Base-by-base conservation (phyloP, 2,113 vertebrate genomes). In the Notothenia coriiceps region DNA sequence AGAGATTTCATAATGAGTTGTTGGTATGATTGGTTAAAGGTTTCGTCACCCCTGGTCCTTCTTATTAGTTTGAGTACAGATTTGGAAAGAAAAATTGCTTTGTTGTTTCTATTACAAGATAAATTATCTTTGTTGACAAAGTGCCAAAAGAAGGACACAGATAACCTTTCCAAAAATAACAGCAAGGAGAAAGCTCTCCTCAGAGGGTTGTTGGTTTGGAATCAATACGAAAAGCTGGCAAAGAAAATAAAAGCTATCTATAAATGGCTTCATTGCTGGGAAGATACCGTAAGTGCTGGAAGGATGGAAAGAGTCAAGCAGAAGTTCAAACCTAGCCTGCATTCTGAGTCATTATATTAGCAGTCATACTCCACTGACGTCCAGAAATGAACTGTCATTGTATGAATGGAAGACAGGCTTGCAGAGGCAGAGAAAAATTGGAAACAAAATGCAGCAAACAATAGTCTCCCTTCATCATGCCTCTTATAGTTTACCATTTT, bases 1-100 rank as follows among this genome's bases (percentile, higher is more conserved):
- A 29, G 12, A 47, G 70, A 72, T 80, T 90, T 81, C 47, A 77
- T 79, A 81, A 83, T 22, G 54, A 80, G 50, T 51, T 29, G 0
- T 17, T 55, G 14, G 79, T 81, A 64, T 81, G 29, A 83, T 84
- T 50, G 5, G 60, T 74, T 79, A 2, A 12, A n/a, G 5, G 61
- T n/a, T 33, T 50, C 63, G 62, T 83, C 33, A 49, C 51, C 46
- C 47, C 55, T 46, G 25, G 13, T 59, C 44, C 10, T 15, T 51
- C n/a, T 20, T 54, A 11, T 17, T 40, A 35, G 9, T 52, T 20
- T 40, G 51, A n/a, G 52, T 43, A 55, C 18, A 59, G 11, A 35
- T 57, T 29, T 29, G 35, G 13, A 20, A 18, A 52, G 46, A 44
- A 74, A 80, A 73, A 64, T 6, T 55, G 70, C 57, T 49, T 29